Conservation (phyloP, 2,888 invertebrate species). For the Ophion ellenae region DNA sequence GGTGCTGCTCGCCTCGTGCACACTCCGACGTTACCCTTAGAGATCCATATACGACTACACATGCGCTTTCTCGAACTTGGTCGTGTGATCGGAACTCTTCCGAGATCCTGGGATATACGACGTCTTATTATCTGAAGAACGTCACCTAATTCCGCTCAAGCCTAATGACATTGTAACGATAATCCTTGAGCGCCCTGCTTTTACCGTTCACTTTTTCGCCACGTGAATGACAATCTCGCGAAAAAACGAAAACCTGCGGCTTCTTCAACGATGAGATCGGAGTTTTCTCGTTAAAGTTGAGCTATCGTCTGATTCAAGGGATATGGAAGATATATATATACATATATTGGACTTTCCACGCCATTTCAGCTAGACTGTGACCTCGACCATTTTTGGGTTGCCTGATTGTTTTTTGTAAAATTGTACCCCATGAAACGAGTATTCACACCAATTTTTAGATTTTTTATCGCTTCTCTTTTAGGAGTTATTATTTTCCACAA, state of each 20-base stretch:
- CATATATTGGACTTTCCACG: no score
- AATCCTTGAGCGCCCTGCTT: constrained; percentile 52
- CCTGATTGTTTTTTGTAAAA: no score
- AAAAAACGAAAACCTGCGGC: constrained; percentile 38
- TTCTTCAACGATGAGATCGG: background rate
- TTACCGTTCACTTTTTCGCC: constrained; percentile 5
- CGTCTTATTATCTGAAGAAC: constrained; percentile 55
- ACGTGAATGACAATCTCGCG: constrained; percentile 31
- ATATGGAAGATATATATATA: background rate
- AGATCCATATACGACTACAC: constrained; percentile 36
- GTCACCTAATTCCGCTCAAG: constrained; percentile 64
- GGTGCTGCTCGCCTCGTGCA: constrained; percentile 71
- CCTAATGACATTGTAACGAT: constrained; percentile 71
- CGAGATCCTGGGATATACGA: constrained; percentile 56
- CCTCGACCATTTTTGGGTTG: no score
- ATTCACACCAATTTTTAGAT: no score
- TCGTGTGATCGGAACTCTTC: constrained; percentile 41
- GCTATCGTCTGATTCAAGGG: background rate
- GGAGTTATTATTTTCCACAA: no score
- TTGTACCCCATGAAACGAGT: no score
- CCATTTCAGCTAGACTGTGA: no score
- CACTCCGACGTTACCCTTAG: constrained; percentile 54
- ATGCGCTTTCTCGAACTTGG: constrained; percentile 46
- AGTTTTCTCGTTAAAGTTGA: constrained; percentile 50
- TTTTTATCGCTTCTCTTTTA: no score